Evolutionary conservation across 23 tunicate species (phyloP).

Genomic region (Phallusia fumigata): DNA sequence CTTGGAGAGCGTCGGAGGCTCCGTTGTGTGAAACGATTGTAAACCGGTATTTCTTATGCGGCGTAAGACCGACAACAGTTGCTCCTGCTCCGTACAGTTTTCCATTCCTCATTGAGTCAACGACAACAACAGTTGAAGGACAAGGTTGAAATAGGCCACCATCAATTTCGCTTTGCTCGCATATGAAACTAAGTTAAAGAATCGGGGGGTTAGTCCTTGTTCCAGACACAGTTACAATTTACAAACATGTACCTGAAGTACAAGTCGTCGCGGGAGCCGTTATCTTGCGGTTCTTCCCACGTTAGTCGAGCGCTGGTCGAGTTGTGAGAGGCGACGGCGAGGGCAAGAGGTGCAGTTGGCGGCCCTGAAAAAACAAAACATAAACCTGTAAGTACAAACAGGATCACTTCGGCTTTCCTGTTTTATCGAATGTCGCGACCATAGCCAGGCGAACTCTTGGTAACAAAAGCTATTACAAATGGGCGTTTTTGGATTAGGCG

Average conservation of each 20-base stretch:
- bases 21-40: slow-evolving; percentile 56
- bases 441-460: too few relatives aligned
- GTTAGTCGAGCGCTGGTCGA: slow-evolving; percentile 39
- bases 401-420: too few relatives aligned
- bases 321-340: neutral
- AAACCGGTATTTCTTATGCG: slow-evolving; percentile 40
- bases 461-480: too few relatives aligned
- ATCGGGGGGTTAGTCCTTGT: neutral
- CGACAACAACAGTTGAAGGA: slow-evolving; percentile 15
- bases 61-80: slow-evolving; percentile 22
- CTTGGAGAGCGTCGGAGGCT: slow-evolving; percentile 36
- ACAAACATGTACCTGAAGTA: slow-evolving; percentile 51
- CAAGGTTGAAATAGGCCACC: slow-evolving; percentile 14
- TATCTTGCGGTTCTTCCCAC: slow-evolving; percentile 52
- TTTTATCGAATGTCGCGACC: too few relatives aligned
- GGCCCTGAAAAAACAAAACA: slow-evolving; percentile 25
- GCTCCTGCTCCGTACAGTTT: slow-evolving; percentile 19
- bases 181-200: neutral
- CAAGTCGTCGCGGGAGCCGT: slow-evolving; percentile 49
- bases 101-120: slow-evolving; percentile 17
- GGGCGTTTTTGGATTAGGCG: too few relatives aligned
- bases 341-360: slow-evolving; percentile 17
- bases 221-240: neutral
- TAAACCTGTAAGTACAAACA: too few relatives aligned
- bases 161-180: slow-evolving; percentile 19